phyloP scores from a whole-genome alignment of 2,888 invertebrate genomes.

The Agriopis leucophaearia region DNA sequence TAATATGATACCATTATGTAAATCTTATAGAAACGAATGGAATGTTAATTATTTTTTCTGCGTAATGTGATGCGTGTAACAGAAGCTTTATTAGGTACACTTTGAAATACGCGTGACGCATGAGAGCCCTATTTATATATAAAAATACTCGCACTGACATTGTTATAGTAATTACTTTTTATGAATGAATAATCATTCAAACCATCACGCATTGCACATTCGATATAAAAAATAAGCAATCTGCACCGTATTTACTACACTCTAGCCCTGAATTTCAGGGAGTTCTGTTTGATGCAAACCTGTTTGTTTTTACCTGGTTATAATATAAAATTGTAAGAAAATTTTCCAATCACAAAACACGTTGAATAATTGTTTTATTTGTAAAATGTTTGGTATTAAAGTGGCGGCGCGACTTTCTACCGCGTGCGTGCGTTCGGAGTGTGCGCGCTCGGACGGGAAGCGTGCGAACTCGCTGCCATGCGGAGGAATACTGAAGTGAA shows the following conservation, averaged over 20 bases:
- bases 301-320: constrained; percentile 24
- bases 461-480: constrained; percentile 62
- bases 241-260: constrained; percentile 2
- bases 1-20: constrained; percentile 14
- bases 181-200: not conserved
- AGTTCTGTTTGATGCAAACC: not conserved
- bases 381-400: constrained; percentile 27
- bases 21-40: constrained; percentile 9
- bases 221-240: not conserved
- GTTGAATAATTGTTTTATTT: constrained; percentile 3
- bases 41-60: constrained; percentile 29
- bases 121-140: constrained; percentile 4
- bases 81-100: constrained; percentile 1
- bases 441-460: constrained; percentile 41
- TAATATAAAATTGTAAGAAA: constrained; percentile 26
- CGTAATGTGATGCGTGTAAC: constrained; percentile 15
- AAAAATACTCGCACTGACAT: not conserved
- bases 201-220: not conserved
- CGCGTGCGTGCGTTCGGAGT: constrained; percentile 50
- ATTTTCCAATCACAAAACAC: constrained; percentile 32
- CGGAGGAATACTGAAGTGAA: constrained; percentile 60
- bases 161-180: not conserved
- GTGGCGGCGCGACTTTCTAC: constrained; percentile 56
- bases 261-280: constrained; percentile 18
- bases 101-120: constrained; percentile 40